Evolutionary conservation across 2,888 invertebrate species (phyloP), one percentile per base, ranked within the genome.

Genomic region (Lithosia quadra): DNA sequence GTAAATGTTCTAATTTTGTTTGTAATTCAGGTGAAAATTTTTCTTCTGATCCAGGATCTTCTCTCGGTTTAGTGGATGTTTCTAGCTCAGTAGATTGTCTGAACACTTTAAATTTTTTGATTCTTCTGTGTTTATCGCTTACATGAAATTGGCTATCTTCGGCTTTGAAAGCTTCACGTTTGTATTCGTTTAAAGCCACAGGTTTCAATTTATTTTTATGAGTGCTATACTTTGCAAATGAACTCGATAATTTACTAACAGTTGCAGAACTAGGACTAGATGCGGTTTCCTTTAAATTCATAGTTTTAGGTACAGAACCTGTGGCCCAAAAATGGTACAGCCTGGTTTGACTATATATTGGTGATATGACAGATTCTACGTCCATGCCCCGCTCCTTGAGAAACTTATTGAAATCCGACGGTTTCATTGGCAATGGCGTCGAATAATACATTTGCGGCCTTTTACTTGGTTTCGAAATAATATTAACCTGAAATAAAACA

Each of bases 361-460:
- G 89, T 0, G 85, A 73, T 0, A 89, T 92, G 0, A 93, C 86
- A 0, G 86, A 86, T 5, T 83, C 78, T 0, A 92, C 88, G 36
- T 91, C 92, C 34, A 93, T 72, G 0, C 83, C 34, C 49, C 91
- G 77, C 0, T 88, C 86, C 74, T 85, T 90, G 0, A 93, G 82
- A 73, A 93, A 93, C 3, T 81, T 86, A 1, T 91, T 75, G 63
- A 93, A 92, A 0, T 90, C 89, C 0, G 76, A 57, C 3, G 74
- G 76, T 11, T 74, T 79, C 93, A 92, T 93, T 13, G 93, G 92
- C 7, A 92, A 53, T 0, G 91, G 92, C 0, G 91, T 91, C n/a
- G 84, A 80, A 67, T 84, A 92, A 65, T 87, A 86, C 63, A 92
- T 92, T 13, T 78, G 10, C 2, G 92, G 92, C 0, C 85, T 79